Conservation (phyloP, 2,797 vertebrate species). For the Mico argentatus region DNA sequence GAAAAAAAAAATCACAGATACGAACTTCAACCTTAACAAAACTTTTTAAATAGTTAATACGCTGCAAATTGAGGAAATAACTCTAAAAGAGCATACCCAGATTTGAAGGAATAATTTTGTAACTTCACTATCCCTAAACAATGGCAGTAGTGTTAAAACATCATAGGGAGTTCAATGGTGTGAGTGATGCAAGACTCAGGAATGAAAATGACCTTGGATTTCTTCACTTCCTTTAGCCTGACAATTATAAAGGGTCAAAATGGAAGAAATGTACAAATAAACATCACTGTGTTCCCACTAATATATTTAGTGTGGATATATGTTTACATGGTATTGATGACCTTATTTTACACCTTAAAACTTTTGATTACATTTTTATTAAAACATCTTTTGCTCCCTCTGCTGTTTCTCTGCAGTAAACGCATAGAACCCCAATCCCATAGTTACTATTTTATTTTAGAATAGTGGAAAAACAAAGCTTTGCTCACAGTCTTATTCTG, state of each 20-base stretch:
- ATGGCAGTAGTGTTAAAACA: not conserved
- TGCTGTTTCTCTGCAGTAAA: conserved; percentile 64
- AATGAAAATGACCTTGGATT: conserved; percentile 37
- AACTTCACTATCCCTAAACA: conserved; percentile 6
- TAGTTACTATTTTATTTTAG: conserved; percentile 63
- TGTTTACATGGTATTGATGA: not conserved
- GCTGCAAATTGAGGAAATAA: not conserved
- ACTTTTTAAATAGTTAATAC: not conserved
- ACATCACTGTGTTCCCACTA: not conserved
- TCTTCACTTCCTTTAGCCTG: not conserved
- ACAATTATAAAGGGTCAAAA: not conserved
- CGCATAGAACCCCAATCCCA: conserved; percentile 41
- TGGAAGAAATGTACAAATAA: conserved; percentile 1
- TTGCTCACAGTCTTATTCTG: conserved; percentile 65
- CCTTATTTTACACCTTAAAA: not conserved
- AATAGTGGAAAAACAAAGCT: conserved; percentile 72
- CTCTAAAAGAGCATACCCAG: not conserved
- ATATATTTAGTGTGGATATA: not conserved
- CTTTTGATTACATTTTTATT: not conserved
- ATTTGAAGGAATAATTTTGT: not conserved
- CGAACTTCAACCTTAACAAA: not conserved
- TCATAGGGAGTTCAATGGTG: not conserved
- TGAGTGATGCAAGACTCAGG: not conserved
- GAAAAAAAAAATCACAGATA: not conserved
- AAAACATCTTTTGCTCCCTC: conserved; percentile 77